Conservation (phyloP, 1,140 invertebrate species). For the Microplitis mediator region DNA sequence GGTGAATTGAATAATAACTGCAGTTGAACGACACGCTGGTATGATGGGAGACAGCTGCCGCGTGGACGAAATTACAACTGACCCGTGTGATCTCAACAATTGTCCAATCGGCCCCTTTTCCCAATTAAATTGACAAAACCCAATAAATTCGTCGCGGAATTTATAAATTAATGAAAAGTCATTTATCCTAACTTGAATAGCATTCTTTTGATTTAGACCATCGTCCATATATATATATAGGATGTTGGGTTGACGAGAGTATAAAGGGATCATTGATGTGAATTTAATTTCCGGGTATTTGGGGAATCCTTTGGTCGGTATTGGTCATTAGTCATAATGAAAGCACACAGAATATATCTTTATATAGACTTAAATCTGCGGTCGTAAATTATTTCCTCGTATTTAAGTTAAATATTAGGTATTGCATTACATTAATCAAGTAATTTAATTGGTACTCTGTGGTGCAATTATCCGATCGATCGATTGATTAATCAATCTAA, state of each 20-base stretch:
- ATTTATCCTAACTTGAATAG: neutral
- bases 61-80: too few species aligned
- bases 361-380: neutral
- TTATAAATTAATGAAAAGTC: neutral
- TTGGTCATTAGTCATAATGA: neutral
- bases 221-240: neutral
- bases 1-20: too few species aligned
- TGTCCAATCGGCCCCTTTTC: too few species aligned
- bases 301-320: neutral
- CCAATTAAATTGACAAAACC: neutral
- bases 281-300: slow-evolving; percentile 4
- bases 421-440: too few species aligned
- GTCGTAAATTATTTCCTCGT: neutral
- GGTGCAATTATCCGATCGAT: too few species aligned
- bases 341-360: neutral
- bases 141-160: neutral
- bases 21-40: too few species aligned
- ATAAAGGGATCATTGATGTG: slow-evolving; percentile 6
- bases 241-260: neutral
- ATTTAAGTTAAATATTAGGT: neutral
- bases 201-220: neutral
- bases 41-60: too few species aligned
- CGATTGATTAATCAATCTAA: too few species aligned
- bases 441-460: too few species aligned
- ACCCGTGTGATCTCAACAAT: too few species aligned